Evolutionary conservation across 2,888 invertebrate genomes (phyloP).

Genomic region (Cepaea hortensis): DNA sequence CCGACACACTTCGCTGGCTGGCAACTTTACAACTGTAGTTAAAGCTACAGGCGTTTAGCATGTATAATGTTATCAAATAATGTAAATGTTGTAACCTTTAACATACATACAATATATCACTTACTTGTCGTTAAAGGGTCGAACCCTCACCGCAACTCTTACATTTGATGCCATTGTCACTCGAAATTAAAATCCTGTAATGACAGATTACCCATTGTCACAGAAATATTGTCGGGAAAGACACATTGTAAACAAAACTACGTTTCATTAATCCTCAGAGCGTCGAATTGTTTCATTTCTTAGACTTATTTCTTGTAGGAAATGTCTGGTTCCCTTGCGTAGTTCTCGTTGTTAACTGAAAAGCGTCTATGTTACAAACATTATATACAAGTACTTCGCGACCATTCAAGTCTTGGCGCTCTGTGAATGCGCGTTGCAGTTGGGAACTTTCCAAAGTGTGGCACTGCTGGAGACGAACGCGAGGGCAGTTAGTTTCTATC

Average conservation of each 20-base stretch:
- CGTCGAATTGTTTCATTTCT: not conserved
- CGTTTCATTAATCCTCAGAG: conserved; percentile 9
- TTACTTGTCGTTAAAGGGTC: conserved; percentile 50
- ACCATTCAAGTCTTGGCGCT: too few relatives aligned
- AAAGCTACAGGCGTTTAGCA: not conserved
- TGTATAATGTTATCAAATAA: not conserved
- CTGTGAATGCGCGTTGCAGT: too few relatives aligned
- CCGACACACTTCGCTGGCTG: conserved; percentile 3
- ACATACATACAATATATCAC: conserved; percentile 9
- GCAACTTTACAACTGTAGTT: not conserved
- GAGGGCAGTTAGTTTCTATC: too few relatives aligned
- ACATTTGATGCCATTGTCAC: conserved; percentile 40
- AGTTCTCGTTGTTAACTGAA: not conserved
- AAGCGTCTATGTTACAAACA: too few relatives aligned
- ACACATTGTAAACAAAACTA: conserved; percentile 6
- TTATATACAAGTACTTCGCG: too few relatives aligned
- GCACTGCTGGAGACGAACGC: too few relatives aligned
- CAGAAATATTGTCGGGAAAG: not conserved
- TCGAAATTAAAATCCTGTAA: not conserved
- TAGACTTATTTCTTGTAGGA: too few relatives aligned
- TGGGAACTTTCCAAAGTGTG: too few relatives aligned
- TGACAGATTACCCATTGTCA: conserved; percentile 36
- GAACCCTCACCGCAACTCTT: conserved; percentile 52
- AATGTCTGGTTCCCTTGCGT: not conserved
- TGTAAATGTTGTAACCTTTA: not conserved